A percentile compares a stretch with the other conserved stretches of the same genome.
Evolutionary conservation across 1,140 invertebrate genomes (phyloP).

Genomic region (Danaus melanippus): DNA sequence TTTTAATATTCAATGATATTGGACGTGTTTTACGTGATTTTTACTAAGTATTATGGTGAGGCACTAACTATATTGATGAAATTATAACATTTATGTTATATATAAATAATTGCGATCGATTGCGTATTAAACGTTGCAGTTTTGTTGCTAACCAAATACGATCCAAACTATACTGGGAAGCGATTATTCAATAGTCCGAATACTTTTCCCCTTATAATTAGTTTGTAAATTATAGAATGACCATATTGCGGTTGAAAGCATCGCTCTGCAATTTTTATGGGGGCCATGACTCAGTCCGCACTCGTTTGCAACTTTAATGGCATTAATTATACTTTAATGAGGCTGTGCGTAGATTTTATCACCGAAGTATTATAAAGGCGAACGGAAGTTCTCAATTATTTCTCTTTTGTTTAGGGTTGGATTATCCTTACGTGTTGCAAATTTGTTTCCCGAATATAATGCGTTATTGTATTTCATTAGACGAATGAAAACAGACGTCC

Average conservation of each 20-base stretch:
- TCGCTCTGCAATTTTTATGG: constrained; percentile 21
- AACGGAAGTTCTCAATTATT: constrained; percentile 20
- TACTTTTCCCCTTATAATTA: constrained; percentile 17
- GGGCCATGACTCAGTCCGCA: constrained; percentile 20
- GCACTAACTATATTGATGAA: no score
- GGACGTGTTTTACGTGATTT: no score
- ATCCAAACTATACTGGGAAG: no score
- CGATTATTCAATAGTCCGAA: constrained; percentile 8
- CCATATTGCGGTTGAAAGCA: constrained; percentile 18
- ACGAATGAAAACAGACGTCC: no score
- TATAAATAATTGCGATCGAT: no score
- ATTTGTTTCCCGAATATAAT: no score
- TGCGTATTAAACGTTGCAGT: no score
- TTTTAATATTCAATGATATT: no score
- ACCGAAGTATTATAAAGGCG: constrained; percentile 12
- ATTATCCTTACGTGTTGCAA: constrained; percentile 5
- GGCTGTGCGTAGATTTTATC: constrained; percentile 22
- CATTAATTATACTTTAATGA: constrained; percentile 23
- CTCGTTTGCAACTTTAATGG: constrained; percentile 20
- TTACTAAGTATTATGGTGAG: no score
- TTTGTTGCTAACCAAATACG: no score
- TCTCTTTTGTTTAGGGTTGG: constrained; percentile 13
- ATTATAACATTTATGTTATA: no score
- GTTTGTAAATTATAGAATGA: constrained; percentile 21
- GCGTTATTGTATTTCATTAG: no score